Percentiles rank a stretch among this genome's conserved stretches.
Evolutionary conservation across 1,140 invertebrate species (phyloP).

Genomic region (Cotesia chilonis): DNA sequence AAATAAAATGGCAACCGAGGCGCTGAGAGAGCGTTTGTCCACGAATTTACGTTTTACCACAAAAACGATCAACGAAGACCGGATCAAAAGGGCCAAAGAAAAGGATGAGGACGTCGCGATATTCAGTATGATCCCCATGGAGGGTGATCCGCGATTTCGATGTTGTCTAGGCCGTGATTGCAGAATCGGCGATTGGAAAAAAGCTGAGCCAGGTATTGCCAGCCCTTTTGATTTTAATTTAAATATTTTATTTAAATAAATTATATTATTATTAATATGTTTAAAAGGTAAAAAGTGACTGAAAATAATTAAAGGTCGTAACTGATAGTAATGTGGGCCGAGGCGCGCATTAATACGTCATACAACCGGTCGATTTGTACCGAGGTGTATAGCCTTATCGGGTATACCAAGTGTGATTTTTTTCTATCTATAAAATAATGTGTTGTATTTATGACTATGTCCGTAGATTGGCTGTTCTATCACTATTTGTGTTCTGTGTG

Average conservation of each 20-base stretch:
- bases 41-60: constrained; percentile 73
- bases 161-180: constrained; percentile 79
- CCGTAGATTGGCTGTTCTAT: not conserved
- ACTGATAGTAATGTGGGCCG: constrained; percentile 42
- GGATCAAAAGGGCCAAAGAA: constrained; percentile 72
- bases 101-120: constrained; percentile 86
- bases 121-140: constrained; percentile 79
- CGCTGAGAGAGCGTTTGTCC: constrained; percentile 79
- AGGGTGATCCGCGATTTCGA: constrained; percentile 78
- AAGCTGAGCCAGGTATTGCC: constrained; percentile 76
- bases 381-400: constrained; percentile 47
- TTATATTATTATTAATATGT: not conserved
- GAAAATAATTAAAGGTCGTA: constrained; percentile 32
- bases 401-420: constrained; percentile 39
- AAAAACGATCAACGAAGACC: constrained; percentile 71
- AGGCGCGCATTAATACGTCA: constrained; percentile 35
- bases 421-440: constrained; percentile 14
- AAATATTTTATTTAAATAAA: no score
- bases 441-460: constrained; percentile 5
- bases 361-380: constrained; percentile 36
- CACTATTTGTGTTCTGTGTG: constrained; percentile 26
- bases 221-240: no score
- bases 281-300: constrained; percentile 29
- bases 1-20: constrained; percentile 74
- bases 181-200: constrained; percentile 77